phyloP scores from a whole-genome alignment of 2,113 vertebrate species.

The Oriolus oriolus region DNA sequence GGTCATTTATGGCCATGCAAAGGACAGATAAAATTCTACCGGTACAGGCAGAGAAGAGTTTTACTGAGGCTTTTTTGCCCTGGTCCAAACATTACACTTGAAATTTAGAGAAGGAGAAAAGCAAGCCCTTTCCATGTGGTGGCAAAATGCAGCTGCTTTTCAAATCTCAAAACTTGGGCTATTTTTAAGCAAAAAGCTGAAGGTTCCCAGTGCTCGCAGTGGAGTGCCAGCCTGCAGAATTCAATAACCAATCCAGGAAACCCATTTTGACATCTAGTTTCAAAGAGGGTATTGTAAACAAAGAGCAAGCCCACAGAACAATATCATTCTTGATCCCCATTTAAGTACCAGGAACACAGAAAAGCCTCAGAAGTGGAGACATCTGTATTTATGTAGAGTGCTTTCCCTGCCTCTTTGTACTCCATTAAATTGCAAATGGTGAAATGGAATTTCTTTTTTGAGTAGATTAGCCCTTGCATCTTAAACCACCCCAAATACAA shows the following conservation, averaged over 20 bases:
- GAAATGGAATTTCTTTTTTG: conserved; percentile 42
- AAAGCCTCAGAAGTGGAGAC: conserved; percentile 50
- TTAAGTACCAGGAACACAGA: conserved; percentile 46
- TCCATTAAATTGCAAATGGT: conserved; percentile 43
- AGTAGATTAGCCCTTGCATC: conserved; percentile 16
- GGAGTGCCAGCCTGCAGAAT: neutral
- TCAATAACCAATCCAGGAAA: conserved; percentile 38
- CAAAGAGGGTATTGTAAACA: conserved; percentile 51
- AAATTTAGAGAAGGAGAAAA: neutral
- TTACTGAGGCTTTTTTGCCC: neutral
- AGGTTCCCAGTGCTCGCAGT: neutral
- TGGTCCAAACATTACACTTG: neutral
- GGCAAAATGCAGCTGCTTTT: conserved; percentile 35
- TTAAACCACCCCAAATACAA: neutral
- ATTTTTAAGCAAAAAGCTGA: conserved; percentile 1
- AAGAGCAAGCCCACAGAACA: neutral
- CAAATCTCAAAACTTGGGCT: neutral
- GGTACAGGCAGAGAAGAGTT: neutral
- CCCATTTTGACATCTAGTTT: conserved; percentile 33
- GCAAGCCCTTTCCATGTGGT: neutral
- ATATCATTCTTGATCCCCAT: conserved; percentile 48
- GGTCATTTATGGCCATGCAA: neutral
- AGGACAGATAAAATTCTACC: neutral
- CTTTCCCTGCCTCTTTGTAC: conserved; percentile 28
- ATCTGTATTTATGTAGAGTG: conserved; percentile 46